A percentile compares a stretch with the other conserved stretches of the same genome.
Evolutionary conservation across 2,888 invertebrate genomes (phyloP).

Genomic region (Abrostola tripartita): DNA sequence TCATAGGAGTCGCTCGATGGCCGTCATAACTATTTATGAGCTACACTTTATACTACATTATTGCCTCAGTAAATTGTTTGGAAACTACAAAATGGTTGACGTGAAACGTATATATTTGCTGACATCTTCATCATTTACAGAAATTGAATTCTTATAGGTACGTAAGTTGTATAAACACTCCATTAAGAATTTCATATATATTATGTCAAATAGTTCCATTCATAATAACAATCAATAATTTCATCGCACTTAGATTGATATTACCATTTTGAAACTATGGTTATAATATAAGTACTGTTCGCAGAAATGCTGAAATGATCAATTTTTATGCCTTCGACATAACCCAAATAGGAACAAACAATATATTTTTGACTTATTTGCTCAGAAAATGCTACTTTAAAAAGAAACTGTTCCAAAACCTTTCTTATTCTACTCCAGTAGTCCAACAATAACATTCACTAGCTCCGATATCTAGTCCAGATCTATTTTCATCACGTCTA

Average conservation of each 20-base stretch:
- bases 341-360: not conserved
- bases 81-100: not conserved
- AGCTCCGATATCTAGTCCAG: conserved; percentile 35
- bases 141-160: not conserved
- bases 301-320: no score
- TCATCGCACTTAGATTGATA: no score
- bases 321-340: no score
- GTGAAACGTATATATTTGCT: not conserved
- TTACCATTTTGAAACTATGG: no score
- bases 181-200: no score
- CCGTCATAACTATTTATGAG: conserved; percentile 53
- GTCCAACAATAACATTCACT: conserved; percentile 20
- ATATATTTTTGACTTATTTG: not conserved
- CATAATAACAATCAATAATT: no score
- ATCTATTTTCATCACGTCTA: conserved; percentile 54
- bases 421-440: not conserved
- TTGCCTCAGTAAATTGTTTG: conserved; percentile 12
- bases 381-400: not conserved
- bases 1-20: conserved; percentile 35
- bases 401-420: conserved; percentile 8
- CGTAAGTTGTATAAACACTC: not conserved
- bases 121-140: not conserved
- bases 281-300: no score
- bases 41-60: conserved; percentile 19
- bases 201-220: no score